Percentiles rank a stretch among this genome's conserved stretches.
phyloP scores from a whole-genome alignment of 2,888 invertebrate species.

The Morpho deidamia region DNA sequence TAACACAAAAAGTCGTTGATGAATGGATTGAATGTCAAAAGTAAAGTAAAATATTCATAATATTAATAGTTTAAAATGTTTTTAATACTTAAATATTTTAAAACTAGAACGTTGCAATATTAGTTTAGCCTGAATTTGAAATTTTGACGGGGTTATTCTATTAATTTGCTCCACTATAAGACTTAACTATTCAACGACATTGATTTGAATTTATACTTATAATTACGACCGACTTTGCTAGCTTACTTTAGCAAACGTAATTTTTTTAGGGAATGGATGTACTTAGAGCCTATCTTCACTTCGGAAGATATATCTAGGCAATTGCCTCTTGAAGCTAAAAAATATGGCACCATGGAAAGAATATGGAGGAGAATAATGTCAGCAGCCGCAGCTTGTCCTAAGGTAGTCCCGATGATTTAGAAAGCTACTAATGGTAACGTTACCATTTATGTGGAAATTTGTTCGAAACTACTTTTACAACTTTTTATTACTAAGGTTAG shows the following conservation, averaged over 20 bases:
- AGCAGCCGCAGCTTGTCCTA: slow-evolving; percentile 81
- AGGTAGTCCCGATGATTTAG: slow-evolving; percentile 57
- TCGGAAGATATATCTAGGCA: slow-evolving; percentile 89
- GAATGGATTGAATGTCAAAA: slow-evolving; percentile 87
- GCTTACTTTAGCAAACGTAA: too few relatives aligned
- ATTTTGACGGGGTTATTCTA: too few relatives aligned
- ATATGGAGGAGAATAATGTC: slow-evolving; percentile 89
- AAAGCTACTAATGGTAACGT: not conserved
- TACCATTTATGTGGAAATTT: not conserved
- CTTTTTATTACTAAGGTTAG: too few relatives aligned
- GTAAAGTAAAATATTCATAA: slow-evolving; percentile 42
- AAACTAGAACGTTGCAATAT: too few relatives aligned
- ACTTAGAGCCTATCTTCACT: slow-evolving; percentile 89
- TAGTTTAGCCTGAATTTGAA: too few relatives aligned
- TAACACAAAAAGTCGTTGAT: slow-evolving; percentile 81
- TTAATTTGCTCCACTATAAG: too few relatives aligned
- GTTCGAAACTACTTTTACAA: too few relatives aligned
- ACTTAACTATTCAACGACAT: too few relatives aligned
- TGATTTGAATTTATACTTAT: too few relatives aligned
- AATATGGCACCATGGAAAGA: slow-evolving; percentile 87
- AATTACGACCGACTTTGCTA: too few relatives aligned
- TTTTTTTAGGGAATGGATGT: slow-evolving; percentile 86
- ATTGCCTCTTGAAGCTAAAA: slow-evolving; percentile 87
- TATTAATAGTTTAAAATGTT: not conserved
- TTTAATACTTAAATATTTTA: too few relatives aligned